Base-by-base conservation (phyloP, 1,140 invertebrate genomes). In the Microplitis demolitor region DNA sequence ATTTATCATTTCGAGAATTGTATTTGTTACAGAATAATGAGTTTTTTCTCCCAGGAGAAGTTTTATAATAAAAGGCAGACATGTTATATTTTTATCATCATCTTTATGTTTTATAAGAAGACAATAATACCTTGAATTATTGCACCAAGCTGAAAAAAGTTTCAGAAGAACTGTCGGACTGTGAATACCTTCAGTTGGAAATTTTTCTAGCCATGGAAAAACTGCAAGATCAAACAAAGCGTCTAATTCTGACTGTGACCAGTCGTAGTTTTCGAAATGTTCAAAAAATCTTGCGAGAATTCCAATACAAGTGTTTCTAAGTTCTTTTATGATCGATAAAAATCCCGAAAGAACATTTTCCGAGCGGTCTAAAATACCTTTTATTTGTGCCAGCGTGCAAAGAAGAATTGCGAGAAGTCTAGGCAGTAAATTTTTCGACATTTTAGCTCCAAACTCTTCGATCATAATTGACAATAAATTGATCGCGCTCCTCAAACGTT, bases 381-480 rank as follows among this genome's bases (percentile, higher is more conserved):
- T 88, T 9, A 92, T 81, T 35, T 91, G 89, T 2, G 91, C 88
- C 33, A 91, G 89, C 54, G 95, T 89, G 50, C 92, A 91, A 4
- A 95, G 80, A 5, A 96, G 83, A 34, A 97, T 86, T 74, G 92
- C 91, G 0, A 97, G 78, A 8, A 97, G 83, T 63, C 91, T 90
- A 0, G 89, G 88, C n/a, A 96, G 82, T 34, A 95, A 86, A 60
- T 89, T 81, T 1, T 90, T 85, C 45, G 89, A 88, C 84, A 96
- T 90, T 62, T 93, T 89, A 11, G 92, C 92, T 0, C 94, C 94
- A 80, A 97, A 93, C 83, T 97, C 93, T 82, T 95, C 92, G n/a
- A 95, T 89, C 24, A 97, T 91, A 14, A 94, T 90, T 53, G 92
- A 91, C 53, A 97, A 87, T 4, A 96, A 88, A 85, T 95, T 94